Evolutionary conservation across 2,888 invertebrate genomes (phyloP).

Genomic region (Calameuta filiformis): DNA sequence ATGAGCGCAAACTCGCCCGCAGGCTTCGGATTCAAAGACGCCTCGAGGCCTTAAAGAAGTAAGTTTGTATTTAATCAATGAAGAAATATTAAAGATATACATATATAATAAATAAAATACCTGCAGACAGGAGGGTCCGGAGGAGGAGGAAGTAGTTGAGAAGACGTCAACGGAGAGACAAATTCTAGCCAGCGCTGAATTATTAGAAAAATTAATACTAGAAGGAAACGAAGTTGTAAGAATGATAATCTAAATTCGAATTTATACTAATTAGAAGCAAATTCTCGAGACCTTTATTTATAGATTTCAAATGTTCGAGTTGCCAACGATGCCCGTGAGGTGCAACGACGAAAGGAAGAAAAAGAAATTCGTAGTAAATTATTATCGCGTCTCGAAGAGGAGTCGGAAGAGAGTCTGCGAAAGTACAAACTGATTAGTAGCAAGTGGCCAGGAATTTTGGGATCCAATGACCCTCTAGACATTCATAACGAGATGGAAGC

Average conservation of each 20-base stretch:
- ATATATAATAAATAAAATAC: not conserved
- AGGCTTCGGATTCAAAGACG: slow-evolving; percentile 75
- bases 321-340: slow-evolving; percentile 81
- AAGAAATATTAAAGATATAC: not conserved
- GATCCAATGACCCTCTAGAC: slow-evolving; percentile 79
- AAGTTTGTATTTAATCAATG: slow-evolving; percentile 17
- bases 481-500: slow-evolving; percentile 76
- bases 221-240: slow-evolving; percentile 79
- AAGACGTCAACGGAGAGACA: slow-evolving; percentile 74
- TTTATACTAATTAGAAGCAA: not conserved
- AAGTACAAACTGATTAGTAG: slow-evolving; percentile 75
- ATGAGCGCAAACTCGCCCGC: slow-evolving; percentile 79
- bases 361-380: slow-evolving; percentile 68
- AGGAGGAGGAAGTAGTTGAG: slow-evolving; percentile 64
- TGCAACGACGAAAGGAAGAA: slow-evolving; percentile 70
- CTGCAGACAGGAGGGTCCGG: slow-evolving; percentile 38
- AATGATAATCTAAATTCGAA: slow-evolving; percentile 13
- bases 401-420: slow-evolving; percentile 73
- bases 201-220: slow-evolving; percentile 73
- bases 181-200: slow-evolving; percentile 73
- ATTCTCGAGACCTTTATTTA: slow-evolving; percentile 1
- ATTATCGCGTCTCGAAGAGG: slow-evolving; percentile 73
- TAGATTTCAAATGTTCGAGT: slow-evolving; percentile 76
- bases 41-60: slow-evolving; percentile 71
- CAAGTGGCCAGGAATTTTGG: slow-evolving; percentile 76